These are phyloP conservation scores for Drosophila elegans DNA, from an alignment of 1,140 invertebrate species.

Conservation along the genomic window DNA sequence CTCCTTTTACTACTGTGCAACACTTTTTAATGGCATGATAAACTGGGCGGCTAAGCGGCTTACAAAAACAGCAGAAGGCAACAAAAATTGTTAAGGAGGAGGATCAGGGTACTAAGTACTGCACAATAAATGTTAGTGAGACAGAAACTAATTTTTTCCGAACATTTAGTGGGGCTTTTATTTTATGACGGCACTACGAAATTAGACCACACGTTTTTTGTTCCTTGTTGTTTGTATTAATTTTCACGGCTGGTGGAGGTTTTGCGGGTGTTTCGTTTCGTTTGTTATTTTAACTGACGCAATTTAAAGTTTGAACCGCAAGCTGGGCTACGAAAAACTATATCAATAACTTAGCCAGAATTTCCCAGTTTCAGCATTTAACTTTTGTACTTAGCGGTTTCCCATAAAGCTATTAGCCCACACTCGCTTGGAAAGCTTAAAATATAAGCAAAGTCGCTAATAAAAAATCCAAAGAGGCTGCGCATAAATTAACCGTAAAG, in stretches of 20 bases:
- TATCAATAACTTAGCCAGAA: not conserved
- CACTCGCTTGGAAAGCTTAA: not conserved
- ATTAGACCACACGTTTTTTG: conserved; percentile 3
- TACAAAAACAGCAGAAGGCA: conserved; percentile 45
- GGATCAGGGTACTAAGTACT: conserved; percentile 27
- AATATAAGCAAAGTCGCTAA: conserved; percentile 22
- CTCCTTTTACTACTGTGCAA: conserved; percentile 43
- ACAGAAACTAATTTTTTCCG: conserved; percentile 7
- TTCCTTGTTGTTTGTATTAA: not conserved
- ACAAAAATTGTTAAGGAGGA: conserved; percentile 40
- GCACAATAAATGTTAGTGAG: conserved; percentile 51
- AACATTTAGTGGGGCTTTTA: conserved; percentile 4
- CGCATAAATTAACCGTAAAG: conserved; percentile 58
- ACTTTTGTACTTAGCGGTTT: conserved; percentile 29
- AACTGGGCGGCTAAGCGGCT: conserved; percentile 58
- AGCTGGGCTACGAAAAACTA: not conserved
- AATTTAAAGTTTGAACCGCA: no score
- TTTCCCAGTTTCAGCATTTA: not conserved
- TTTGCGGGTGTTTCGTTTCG: not conserved
- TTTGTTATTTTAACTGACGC: not conserved
- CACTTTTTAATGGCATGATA: conserved; percentile 65
- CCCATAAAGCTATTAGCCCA: conserved; percentile 31
- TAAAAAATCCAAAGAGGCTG: conserved; percentile 9
- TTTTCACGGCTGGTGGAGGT: not conserved
- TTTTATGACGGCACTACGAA: conserved; percentile 3